These are phyloP conservation scores for Phalacrocorax brasilianus DNA, from an alignment of 2,113 vertebrate species.

Conservation along the genomic window DNA sequence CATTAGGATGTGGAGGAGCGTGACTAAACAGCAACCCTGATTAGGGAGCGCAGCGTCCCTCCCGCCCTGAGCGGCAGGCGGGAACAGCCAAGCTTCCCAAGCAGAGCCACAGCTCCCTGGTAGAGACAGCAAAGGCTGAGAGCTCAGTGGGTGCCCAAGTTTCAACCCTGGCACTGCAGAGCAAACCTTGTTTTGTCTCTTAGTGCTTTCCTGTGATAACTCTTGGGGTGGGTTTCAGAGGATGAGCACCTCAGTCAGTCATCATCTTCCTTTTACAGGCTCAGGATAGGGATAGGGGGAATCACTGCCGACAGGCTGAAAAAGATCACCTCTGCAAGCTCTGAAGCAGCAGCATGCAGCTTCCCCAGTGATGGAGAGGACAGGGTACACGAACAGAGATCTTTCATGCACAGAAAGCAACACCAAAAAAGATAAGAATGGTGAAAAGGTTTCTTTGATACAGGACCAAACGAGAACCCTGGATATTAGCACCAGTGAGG, in stretches of 20 bases:
- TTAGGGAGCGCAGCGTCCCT: neutral
- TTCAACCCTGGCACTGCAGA: neutral
- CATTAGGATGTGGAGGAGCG: neutral
- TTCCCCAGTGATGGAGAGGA: neutral
- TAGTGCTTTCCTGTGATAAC: neutral
- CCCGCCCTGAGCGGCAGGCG: accelerated
- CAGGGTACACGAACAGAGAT: neutral
- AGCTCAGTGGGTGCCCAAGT: accelerated
- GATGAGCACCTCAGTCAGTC: neutral
- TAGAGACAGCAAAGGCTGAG: neutral
- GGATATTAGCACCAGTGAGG: neutral
- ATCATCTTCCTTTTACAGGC: neutral
- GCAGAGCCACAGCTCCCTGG: neutral
- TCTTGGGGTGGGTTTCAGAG: neutral
- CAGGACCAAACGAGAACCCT: neutral
- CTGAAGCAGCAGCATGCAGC: neutral
- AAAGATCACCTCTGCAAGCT: neutral
- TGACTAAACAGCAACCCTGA: neutral
- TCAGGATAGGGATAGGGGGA: neutral
- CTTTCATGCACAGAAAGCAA: neutral
- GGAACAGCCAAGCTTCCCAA: neutral
- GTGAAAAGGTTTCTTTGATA: neutral
- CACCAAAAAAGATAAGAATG: neutral
- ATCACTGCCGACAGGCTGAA: neutral
- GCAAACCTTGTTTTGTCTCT: neutral